These are phyloP conservation scores for Chymomyza fuscimana DNA, from an alignment of 2,888 invertebrate species.

Conservation along the genomic window DNA sequence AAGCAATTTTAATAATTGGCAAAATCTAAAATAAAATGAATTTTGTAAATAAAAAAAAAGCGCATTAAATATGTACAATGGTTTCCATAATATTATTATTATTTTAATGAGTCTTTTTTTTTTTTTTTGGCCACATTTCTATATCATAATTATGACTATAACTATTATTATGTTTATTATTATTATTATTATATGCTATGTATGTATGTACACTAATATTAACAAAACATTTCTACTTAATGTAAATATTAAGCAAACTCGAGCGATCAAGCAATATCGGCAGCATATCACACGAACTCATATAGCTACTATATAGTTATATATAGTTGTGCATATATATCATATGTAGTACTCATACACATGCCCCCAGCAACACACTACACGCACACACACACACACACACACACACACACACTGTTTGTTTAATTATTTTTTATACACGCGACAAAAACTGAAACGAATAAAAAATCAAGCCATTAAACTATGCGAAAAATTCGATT, in stretches of 20 bases:
- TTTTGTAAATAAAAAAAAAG: background rate
- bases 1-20: slow-evolving; percentile 2
- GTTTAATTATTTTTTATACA: background rate
- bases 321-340: slow-evolving; percentile 24
- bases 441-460: too few species aligned
- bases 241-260: slow-evolving; percentile 69
- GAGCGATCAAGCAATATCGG: slow-evolving; percentile 66
- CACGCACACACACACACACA: slow-evolving; percentile 16
- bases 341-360: slow-evolving; percentile 41
- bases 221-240: slow-evolving; percentile 71
- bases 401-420: slow-evolving; percentile 23
- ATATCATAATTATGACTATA: slow-evolving; percentile 5
- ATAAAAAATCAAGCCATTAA: background rate
- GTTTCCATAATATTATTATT: slow-evolving; percentile 40
- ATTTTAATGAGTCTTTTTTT: slow-evolving; percentile 11
- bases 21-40: slow-evolving; percentile 13
- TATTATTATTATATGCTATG: background rate
- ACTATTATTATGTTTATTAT: slow-evolving; percentile 9
- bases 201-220: slow-evolving; percentile 33
- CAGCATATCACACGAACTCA: slow-evolving; percentile 56
- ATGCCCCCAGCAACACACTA: background rate
- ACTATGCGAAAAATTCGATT: background rate
- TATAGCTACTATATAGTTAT: slow-evolving; percentile 43
- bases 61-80: background rate
- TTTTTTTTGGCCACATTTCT: slow-evolving; percentile 16